phyloP scores from a whole-genome alignment of 2,113 vertebrate species.

The Platysternon megacephalum region DNA sequence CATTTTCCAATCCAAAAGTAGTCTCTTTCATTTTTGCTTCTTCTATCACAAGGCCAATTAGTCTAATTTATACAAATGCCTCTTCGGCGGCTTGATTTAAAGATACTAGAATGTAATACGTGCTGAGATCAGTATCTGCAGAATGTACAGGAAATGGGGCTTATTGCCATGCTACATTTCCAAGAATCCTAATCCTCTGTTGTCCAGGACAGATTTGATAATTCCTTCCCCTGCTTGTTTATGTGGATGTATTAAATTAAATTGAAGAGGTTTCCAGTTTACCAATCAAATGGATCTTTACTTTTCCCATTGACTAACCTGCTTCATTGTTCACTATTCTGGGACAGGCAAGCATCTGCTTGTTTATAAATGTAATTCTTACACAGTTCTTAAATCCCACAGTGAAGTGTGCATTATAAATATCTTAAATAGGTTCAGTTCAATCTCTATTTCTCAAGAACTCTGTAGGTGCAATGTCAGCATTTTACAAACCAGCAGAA shows the following conservation, averaged over 20 bases:
- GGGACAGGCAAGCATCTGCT: neutral
- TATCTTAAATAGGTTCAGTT: neutral
- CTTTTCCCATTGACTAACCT: neutral
- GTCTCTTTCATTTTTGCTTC: neutral
- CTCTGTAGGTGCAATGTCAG: neutral
- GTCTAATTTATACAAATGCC: neutral
- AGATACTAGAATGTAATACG: neutral
- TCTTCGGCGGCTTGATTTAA: neutral
- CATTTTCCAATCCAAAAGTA: too few relatives aligned
- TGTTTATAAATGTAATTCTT: neutral
- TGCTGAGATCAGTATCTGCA: neutral
- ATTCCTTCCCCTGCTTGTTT: neutral
- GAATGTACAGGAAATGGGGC: neutral
- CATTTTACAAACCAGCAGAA: neutral
- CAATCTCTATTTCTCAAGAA: neutral
- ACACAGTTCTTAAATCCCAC: fast-evolving
- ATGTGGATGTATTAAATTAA: neutral
- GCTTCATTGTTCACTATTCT: neutral
- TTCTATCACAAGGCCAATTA: neutral
- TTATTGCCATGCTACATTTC: neutral
- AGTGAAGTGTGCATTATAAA: neutral
- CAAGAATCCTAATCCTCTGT: neutral
- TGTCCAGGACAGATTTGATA: neutral
- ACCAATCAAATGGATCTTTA: neutral
- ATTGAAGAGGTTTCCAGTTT: neutral